These are phyloP conservation scores for Rallus crepitans DNA, from an alignment of 2,797 vertebrate genomes.

Conservation along the genomic window DNA sequence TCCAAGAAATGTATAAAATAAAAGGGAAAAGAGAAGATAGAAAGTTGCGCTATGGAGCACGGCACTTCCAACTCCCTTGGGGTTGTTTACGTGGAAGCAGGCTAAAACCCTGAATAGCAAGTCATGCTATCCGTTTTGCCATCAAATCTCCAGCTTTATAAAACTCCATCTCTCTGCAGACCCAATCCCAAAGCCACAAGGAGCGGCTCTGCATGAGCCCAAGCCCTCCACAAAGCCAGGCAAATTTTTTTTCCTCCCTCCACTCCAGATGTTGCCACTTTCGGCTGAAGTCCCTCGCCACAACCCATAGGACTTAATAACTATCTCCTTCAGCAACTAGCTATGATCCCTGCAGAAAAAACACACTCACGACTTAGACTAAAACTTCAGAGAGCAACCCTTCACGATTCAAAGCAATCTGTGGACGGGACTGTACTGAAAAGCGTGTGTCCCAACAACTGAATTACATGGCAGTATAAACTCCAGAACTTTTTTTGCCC, in stretches of 20 bases:
- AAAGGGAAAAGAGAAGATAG: rapidly evolving
- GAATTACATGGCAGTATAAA: neutral
- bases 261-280: neutral
- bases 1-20: neutral
- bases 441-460: neutral
- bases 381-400: neutral
- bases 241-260: neutral
- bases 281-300: neutral
- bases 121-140: neutral
- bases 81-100: neutral
- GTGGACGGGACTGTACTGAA: rapidly evolving
- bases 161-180: neutral
- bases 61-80: neutral
- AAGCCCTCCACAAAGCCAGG: neutral
- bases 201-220: rapidly evolving
- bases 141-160: neutral
- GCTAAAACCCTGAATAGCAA: neutral
- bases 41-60: neutral
- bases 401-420: neutral
- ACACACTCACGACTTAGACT: neutral
- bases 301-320: neutral
- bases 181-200: neutral
- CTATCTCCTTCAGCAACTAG: neutral
- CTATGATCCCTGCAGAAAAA: neutral
- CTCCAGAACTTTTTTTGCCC: neutral